Base-by-base conservation (phyloP, 2,797 vertebrate species). In the Gobionotothen gibberifrons region DNA sequence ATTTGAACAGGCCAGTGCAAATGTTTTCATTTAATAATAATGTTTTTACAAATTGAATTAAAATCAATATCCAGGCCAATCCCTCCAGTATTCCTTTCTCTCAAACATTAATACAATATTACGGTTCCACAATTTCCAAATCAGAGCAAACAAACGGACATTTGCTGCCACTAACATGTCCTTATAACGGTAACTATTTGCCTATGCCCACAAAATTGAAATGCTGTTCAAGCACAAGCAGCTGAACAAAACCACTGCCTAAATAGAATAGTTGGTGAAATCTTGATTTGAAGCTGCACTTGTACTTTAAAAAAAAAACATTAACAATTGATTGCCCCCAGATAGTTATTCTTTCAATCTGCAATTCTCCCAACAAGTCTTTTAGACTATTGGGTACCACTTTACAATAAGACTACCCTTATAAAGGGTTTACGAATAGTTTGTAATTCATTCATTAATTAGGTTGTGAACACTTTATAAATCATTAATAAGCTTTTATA, bases 41-140 rank as follows among this genome's bases (percentile, higher is more conserved):
- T 59, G n/a, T 63, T 77, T 70, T 71, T 32, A 74, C 56, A 60
- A 77, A 81, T 65, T 56, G 3, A 53, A 74, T 82, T 63, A 54
- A 69, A 51, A 68, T 60, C 19, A 56, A 42, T 1, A 1, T 66
- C 43, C 14, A 66, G 49, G 72, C 16, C 47, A n/a, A 49, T 40
- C 49, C 69, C 76, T 64, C 15, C 40, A 72, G 73, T 53, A 57
- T 57, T 9, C 46, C 51, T 69, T 60, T 74, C 32, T 60, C 47
- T 60, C 39, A 57, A 44, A 60, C 16, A 26, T 71, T 49, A 8
- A 21, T 40, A 2, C 3, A 48, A 52, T 52, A 14, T 29, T 15
- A 47, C 46, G 39, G 26, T 47, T 42, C 11, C 56, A 1, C 4
- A 15, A 16, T 56, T 69, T 9, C 57, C 19, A 43, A 55, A 64